Base-by-base conservation (phyloP, 1,140 invertebrate species). In the Phthorimaea operculella region DNA sequence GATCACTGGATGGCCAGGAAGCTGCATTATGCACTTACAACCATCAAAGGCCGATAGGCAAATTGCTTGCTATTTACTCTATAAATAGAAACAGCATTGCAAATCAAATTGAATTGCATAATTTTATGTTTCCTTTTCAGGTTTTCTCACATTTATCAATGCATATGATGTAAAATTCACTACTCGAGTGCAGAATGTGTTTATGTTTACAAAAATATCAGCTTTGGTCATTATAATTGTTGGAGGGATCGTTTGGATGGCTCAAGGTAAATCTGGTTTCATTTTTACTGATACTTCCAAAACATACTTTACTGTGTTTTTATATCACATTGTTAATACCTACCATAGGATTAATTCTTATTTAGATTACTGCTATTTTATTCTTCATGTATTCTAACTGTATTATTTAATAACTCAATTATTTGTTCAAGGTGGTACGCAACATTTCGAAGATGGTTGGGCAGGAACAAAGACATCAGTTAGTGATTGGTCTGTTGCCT, bases 201-300 rank as follows among this genome's bases (percentile, higher is more conserved):
- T 98, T 62, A 96, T 97, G 87, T 91, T 95, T 65, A 94, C 94
- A 3, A 98, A 98, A 86, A 88, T 98, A 49, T 87, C 90, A 1
- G 95, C 95, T 1, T 76, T 98, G 1, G 76, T 92, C 1, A 86
- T 96, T 28, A 94, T 98, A 47, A 94, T 98, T 45, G 57, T 91
- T 63, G 90, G 92, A 21, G 96, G 96, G 12, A 75, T 94, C n/a
- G 84, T 89, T 21, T 93, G 91, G 88, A 88, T 96, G 68, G 82
- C 79, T n/a, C 83, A 88, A 83, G 93, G 93, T 90, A 66, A 59
- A 36, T 51, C 21, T 28, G 21, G 21, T 28, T 28, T 28, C 21
- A 28, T 6, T 6, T 28, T 2, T 28, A 28, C 21, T 28, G 2
- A 28, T 4, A 6, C 6, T 28, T 28, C 21, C 21, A 28, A 28